These are phyloP conservation scores for Ciconia boyciana DNA, from an alignment of 2,113 vertebrate genomes.

Conservation along the genomic window DNA sequence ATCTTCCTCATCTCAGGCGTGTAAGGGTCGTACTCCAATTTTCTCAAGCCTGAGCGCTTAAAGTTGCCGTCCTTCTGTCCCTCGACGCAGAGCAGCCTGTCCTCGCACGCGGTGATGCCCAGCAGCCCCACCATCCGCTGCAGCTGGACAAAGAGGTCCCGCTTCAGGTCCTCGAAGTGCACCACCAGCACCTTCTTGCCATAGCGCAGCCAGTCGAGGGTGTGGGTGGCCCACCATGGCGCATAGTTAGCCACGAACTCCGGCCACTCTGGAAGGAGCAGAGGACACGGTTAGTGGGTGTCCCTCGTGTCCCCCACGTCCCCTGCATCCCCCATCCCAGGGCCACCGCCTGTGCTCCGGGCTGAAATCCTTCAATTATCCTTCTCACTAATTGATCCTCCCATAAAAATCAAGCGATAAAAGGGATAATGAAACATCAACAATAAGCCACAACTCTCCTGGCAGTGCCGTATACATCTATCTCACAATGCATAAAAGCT, in stretches of 20 bases:
- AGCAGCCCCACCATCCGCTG: slow-evolving; percentile 89
- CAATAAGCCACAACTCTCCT: background rate
- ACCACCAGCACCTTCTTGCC: slow-evolving; percentile 90
- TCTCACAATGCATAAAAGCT: background rate
- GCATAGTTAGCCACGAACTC: slow-evolving; percentile 95
- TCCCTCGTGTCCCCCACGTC: rapidly evolving
- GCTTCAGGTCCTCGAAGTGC: slow-evolving; percentile 92
- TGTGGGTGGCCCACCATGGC: slow-evolving; percentile 97
- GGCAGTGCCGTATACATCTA: rapidly evolving
- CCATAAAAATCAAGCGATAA: background rate
- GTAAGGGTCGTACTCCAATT: slow-evolving; percentile 93
- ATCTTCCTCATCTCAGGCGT: slow-evolving; percentile 83
- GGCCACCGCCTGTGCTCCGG: background rate
- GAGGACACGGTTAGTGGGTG: rapidly evolving
- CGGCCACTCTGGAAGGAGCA: slow-evolving; percentile 86
- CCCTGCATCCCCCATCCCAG: background rate
- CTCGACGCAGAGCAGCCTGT: slow-evolving; percentile 93
- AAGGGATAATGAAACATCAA: background rate
- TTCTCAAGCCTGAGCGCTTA: slow-evolving; percentile 91
- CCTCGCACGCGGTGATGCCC: slow-evolving; percentile 81
- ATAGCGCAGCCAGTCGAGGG: slow-evolving; percentile 90
- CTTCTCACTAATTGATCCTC: background rate
- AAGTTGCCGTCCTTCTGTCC: slow-evolving; percentile 97
- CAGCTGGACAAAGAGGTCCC: slow-evolving; percentile 85
- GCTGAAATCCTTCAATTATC: background rate